These are phyloP conservation scores for Danio jaintianensis DNA, from an alignment of 2,797 vertebrate species.

Conservation along the genomic window DNA sequence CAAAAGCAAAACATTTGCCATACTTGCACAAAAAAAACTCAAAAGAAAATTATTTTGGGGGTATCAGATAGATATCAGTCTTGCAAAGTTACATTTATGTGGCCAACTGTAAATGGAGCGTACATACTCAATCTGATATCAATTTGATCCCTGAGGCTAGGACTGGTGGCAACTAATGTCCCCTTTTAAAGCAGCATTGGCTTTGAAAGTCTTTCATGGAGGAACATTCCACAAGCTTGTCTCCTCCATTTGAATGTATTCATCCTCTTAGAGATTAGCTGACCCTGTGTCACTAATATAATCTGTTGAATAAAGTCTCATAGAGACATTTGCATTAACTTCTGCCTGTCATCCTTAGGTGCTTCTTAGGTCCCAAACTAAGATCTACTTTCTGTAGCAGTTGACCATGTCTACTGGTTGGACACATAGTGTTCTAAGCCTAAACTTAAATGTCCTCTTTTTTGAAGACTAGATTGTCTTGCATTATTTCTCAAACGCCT, in stretches of 20 bases:
- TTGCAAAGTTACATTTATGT: neutral
- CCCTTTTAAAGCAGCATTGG: conserved; percentile 16
- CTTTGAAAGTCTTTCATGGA: neutral
- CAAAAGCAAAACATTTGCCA: neutral
- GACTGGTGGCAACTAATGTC: neutral
- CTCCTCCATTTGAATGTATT: conserved; percentile 22
- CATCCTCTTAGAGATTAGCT: conserved; percentile 53
- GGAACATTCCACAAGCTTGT: conserved; percentile 21
- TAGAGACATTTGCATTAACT: conserved; percentile 34
- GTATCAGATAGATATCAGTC: neutral
- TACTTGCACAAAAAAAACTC: neutral
- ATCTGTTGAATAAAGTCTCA: conserved; percentile 52
- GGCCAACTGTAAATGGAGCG: neutral
- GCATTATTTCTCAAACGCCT: conserved; percentile 51
- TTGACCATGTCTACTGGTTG: conserved; percentile 25
- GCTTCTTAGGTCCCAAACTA: conserved; percentile 31
- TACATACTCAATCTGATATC: neutral
- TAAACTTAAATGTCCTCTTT: conserved; percentile 49
- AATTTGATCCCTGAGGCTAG: neutral
- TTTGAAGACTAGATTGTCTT: conserved; percentile 38
- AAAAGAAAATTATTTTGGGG: neutral
- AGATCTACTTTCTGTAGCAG: conserved; percentile 43
- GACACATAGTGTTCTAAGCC: conserved; percentile 34
- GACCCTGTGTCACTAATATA: conserved; percentile 42
- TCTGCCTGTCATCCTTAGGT: conserved; percentile 27